These are phyloP conservation scores for Phrynocephalus vlangalii DNA, from an alignment of 2,797 vertebrate species.

Conservation along the genomic window DNA sequence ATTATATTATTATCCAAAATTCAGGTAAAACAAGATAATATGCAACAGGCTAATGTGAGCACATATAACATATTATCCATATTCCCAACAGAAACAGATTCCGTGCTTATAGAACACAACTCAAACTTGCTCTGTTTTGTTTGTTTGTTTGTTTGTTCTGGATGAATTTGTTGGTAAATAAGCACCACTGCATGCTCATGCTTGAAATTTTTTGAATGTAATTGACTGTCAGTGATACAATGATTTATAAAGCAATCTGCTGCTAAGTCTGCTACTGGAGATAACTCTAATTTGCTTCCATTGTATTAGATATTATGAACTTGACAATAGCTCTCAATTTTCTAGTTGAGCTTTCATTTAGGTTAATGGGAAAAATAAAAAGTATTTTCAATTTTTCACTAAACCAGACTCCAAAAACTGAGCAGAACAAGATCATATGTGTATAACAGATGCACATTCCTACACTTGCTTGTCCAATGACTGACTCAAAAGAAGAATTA, in stretches of 20 bases:
- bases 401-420: slow-evolving; percentile 51
- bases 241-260: slow-evolving; percentile 84
- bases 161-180: slow-evolving; percentile 76
- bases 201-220: slow-evolving; percentile 81
- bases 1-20: too few relatives aligned
- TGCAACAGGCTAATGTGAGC: not conserved
- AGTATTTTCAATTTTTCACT: slow-evolving; percentile 65
- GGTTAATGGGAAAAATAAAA: slow-evolving; percentile 70
- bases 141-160: slow-evolving; percentile 47
- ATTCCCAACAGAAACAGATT: slow-evolving; percentile 56
- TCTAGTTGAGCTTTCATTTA: slow-evolving; percentile 74
- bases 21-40: too few relatives aligned
- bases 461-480: slow-evolving; percentile 56
- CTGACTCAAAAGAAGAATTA: slow-evolving; percentile 49
- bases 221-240: slow-evolving; percentile 83
- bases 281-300: slow-evolving; percentile 81
- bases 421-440: slow-evolving; percentile 57
- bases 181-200: slow-evolving; percentile 72
- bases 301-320: slow-evolving; percentile 78
- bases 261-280: slow-evolving; percentile 74
- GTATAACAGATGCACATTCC: slow-evolving; percentile 53
- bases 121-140: slow-evolving; percentile 51
- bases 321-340: slow-evolving; percentile 77
- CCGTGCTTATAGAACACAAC: slow-evolving; percentile 16
- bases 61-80: not conserved